Percentiles rank a stretch among this genome's conserved stretches.
Evolutionary conservation across 2,888 invertebrate genomes (phyloP).

Genomic region (Crepidodera aurea): DNA sequence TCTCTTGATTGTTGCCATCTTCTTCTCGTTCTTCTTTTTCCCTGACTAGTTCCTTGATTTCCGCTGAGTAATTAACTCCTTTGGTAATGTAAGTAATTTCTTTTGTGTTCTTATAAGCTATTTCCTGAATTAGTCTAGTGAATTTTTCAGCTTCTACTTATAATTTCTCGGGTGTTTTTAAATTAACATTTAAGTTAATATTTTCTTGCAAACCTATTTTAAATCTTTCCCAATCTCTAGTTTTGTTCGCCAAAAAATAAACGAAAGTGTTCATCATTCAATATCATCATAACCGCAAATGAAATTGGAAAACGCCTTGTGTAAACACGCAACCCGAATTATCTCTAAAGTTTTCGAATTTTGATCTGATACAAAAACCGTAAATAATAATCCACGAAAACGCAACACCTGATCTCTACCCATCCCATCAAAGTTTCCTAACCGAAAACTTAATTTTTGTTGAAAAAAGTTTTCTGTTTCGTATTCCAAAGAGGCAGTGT

Average conservation of each 20-base stretch:
- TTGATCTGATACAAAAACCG: no score
- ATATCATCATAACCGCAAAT: no score
- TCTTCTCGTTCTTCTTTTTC: neutral
- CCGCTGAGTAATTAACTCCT: neutral
- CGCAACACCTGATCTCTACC: neutral
- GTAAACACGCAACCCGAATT: no score
- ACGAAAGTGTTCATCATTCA: no score
- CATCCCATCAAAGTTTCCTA: neutral
- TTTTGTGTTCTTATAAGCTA: neutral
- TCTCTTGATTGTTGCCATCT: neutral
- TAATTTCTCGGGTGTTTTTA: neutral
- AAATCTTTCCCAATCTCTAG: neutral
- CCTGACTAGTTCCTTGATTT: neutral
- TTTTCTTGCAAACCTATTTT: neutral
- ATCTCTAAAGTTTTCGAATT: no score
- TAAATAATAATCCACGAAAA: neutral
- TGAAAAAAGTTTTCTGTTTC: neutral
- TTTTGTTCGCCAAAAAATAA: neutral
- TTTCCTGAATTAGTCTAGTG: neutral
- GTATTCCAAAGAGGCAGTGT: neutral
- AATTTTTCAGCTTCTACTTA: neutral
- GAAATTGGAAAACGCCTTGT: no score
- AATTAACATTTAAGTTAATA: neutral
- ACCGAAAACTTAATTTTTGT: neutral
- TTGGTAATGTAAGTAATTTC: neutral